Evolutionary conservation across 2,888 invertebrate species (phyloP).

Genomic region (Stenodema calcarata): DNA sequence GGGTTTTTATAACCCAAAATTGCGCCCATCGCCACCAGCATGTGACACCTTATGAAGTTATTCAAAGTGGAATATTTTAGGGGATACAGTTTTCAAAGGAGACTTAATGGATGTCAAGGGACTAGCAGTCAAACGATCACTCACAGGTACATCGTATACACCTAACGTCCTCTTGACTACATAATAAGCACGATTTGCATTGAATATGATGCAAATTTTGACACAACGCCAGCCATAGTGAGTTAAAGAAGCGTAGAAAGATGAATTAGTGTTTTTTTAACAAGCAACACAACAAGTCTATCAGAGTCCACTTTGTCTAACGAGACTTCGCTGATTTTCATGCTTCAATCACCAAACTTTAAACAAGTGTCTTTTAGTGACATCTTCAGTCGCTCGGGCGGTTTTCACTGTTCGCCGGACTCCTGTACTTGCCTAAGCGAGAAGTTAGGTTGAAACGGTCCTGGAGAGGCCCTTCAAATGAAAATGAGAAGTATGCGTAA

Average conservation of each 20-base stretch:
- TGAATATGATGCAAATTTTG: too few species aligned
- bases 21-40: too few species aligned
- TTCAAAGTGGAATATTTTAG: too few species aligned
- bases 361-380: not conserved
- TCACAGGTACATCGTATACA: too few species aligned
- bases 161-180: too few species aligned
- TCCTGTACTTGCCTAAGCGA: conserved; percentile 54
- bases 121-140: too few species aligned
- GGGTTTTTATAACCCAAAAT: too few species aligned
- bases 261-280: not conserved
- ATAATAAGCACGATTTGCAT: too few species aligned
- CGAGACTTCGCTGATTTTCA: not conserved
- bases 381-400: conserved; percentile 23
- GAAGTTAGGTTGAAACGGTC: conserved; percentile 44
- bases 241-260: not conserved
- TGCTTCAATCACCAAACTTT: conserved; percentile 31
- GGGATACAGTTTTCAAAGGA: too few species aligned
- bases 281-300: not conserved
- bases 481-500: conserved; percentile 29
- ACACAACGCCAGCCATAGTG: too few species aligned
- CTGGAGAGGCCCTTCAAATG: conserved; percentile 51
- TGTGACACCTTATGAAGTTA: too few species aligned
- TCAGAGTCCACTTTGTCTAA: not conserved
- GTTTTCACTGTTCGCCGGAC: not conserved
- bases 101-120: too few species aligned